Evolutionary conservation across 2,888 invertebrate species (phyloP), one percentile per base, ranked within the genome.

Genomic region (Diaperis boleti): DNA sequence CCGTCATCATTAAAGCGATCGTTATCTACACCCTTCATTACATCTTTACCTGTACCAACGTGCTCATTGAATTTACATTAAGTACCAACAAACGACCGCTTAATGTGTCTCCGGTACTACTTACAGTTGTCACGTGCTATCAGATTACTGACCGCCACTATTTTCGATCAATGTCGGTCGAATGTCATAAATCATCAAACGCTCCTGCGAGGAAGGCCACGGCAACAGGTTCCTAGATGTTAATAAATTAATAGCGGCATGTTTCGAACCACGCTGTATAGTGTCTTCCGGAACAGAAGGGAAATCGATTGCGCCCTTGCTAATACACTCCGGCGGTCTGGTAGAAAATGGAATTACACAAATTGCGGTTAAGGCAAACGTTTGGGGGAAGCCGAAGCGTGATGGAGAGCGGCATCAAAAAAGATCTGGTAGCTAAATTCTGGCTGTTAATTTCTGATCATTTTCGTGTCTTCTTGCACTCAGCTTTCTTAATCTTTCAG

Each of bases 261-360:
- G 22, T 22, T 22, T 22, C 22, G 4, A 22, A 4, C 4, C 22
- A 22, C 22, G 7, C 7, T 4, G 22, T 22, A 22, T 22, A 22
- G 5, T 7, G 22, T 22, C 22, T 22, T 22, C 22, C 7, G 22
- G 7, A 22, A 20, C 2, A n/a, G 42, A 33, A 7, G 42, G 13
- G 10, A 6, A 42, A 42, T 42, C 42, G 42, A 8, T 13, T 42
- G 5, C 39, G 5, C 13, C 42, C 22, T 17, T 20, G 11, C 42
- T 42, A 42, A 42, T 42, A 42, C 20, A 42, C 45, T 26, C 45
- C 26, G 14, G n/a, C 26, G 45, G 26, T 45, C 45, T 45, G 45
- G 26, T 45, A 45, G 45, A 45, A 45, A 45, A 45, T 45, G 14
- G 45, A 45, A 45, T 45, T 45, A 45, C 45, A 45, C 45, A 29